Percentiles rank a stretch among this genome's conserved stretches.
These are phyloP conservation scores for Idaea aversata DNA, from an alignment of 2,888 invertebrate genomes.

Conservation along the genomic window DNA sequence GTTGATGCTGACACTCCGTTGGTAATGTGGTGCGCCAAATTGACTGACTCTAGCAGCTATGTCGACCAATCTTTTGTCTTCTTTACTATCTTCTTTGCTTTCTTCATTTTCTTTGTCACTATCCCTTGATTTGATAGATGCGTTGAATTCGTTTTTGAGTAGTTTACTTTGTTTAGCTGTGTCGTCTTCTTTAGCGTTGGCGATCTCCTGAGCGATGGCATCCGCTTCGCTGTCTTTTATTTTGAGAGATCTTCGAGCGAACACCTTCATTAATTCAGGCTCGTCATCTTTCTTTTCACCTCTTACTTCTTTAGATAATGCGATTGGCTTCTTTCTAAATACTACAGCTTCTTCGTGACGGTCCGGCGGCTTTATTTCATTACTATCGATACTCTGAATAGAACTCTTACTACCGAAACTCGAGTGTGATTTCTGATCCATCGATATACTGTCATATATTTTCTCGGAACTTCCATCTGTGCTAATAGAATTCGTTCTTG, in stretches of 20 bases:
- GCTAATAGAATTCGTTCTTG: slow-evolving; percentile 63
- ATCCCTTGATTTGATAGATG: slow-evolving; percentile 81
- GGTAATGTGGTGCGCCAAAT: slow-evolving; percentile 68
- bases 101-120: slow-evolving; percentile 87
- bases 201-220: slow-evolving; percentile 79
- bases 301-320: slow-evolving; percentile 60
- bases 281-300: slow-evolving; percentile 82
- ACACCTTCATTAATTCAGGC: slow-evolving; percentile 90
- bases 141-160: slow-evolving; percentile 72
- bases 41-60: slow-evolving; percentile 70
- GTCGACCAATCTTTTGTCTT: slow-evolving; percentile 65
- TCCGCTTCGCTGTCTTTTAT: slow-evolving; percentile 86
- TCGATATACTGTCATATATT: slow-evolving; percentile 70
- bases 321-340: slow-evolving; percentile 78
- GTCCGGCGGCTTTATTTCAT: slow-evolving; percentile 63
- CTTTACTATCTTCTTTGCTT: slow-evolving; percentile 35
- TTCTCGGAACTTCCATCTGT: slow-evolving; percentile 70
- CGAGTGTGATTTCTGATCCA: slow-evolving; percentile 71
- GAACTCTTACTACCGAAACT: slow-evolving; percentile 76
- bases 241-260: slow-evolving; percentile 89
- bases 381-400: slow-evolving; percentile 71
- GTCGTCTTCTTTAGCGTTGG: slow-evolving; percentile 65
- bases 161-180: slow-evolving; percentile 57
- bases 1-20: slow-evolving; percentile 68
- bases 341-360: slow-evolving; percentile 74